phyloP scores from a whole-genome alignment of 2,797 vertebrate species.

The Chiloscyllium punctatum region DNA sequence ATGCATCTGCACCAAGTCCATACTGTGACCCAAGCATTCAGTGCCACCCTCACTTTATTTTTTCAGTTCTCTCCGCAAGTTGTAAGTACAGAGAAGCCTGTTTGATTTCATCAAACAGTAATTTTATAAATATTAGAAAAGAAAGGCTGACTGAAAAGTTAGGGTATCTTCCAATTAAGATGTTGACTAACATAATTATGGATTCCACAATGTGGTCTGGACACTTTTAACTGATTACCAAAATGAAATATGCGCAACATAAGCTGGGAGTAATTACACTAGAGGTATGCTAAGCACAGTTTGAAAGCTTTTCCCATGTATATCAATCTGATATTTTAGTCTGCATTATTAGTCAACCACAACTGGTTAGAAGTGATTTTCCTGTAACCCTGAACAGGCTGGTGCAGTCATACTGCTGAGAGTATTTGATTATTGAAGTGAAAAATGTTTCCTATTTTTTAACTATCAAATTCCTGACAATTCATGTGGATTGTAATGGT shows the following conservation, averaged over 20 bases:
- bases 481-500: not conserved
- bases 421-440: not conserved
- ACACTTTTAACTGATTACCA: not conserved
- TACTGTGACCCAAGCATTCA: no score
- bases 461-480: not conserved
- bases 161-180: not conserved
- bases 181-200: not conserved
- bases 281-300: not conserved
- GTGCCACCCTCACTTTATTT: no score
- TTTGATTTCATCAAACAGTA: no score
- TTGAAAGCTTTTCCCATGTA: not conserved
- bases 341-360: not conserved
- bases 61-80: no score
- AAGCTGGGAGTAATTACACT: not conserved
- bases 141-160: not conserved
- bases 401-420: not conserved
- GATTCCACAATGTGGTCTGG: not conserved
- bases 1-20: no score
- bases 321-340: not conserved
- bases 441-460: not conserved
- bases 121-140: not conserved
- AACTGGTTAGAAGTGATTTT: not conserved
- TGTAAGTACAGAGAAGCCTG: no score
- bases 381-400: not conserved
- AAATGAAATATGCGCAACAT: not conserved